Evolutionary conservation across 2,888 invertebrate species (phyloP).

Genomic region (Scrobipalpa atriplicella): DNA sequence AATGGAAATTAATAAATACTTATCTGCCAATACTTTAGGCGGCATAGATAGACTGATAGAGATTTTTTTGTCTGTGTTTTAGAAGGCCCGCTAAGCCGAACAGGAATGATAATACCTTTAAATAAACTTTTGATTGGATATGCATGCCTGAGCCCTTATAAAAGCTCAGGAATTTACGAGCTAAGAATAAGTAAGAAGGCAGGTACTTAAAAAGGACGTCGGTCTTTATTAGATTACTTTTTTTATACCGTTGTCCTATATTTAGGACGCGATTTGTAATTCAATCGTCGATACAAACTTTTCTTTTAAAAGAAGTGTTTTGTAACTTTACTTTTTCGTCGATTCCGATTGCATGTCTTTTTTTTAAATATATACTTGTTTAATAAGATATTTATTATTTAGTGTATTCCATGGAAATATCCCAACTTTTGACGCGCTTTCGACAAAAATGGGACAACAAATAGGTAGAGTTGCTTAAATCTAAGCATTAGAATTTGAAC

Average conservation of each 20-base stretch:
- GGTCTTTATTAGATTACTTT: slow-evolving; percentile 6
- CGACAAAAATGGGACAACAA: too few relatives aligned
- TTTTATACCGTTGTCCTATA: slow-evolving; percentile 15
- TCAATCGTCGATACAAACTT: slow-evolving; percentile 9
- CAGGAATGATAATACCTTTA: slow-evolving; percentile 23
- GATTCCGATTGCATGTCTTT: too few relatives aligned
- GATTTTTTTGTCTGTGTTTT: neutral
- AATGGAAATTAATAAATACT: neutral
- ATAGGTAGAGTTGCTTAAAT: too few relatives aligned
- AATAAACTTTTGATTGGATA: slow-evolving; percentile 41
- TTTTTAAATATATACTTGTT: neutral
- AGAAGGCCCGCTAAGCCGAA: neutral
- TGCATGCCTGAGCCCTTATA: slow-evolving; percentile 35
- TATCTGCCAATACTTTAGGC: too few relatives aligned
- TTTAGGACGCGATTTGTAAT: slow-evolving; percentile 19
- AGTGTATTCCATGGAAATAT: too few relatives aligned
- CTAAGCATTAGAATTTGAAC: too few relatives aligned
- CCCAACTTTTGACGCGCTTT: too few relatives aligned
- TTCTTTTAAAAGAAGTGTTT: neutral
- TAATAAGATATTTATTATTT: too few relatives aligned
- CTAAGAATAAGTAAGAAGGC: slow-evolving; percentile 34
- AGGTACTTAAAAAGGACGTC: slow-evolving; percentile 18
- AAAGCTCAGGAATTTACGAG: slow-evolving; percentile 33
- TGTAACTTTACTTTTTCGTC: neutral
- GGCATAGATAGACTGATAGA: neutral